Percentiles rank a stretch among this genome's conserved stretches.
phyloP scores from a whole-genome alignment of 2,888 invertebrate species.

The Phlogophora meticulosa region DNA sequence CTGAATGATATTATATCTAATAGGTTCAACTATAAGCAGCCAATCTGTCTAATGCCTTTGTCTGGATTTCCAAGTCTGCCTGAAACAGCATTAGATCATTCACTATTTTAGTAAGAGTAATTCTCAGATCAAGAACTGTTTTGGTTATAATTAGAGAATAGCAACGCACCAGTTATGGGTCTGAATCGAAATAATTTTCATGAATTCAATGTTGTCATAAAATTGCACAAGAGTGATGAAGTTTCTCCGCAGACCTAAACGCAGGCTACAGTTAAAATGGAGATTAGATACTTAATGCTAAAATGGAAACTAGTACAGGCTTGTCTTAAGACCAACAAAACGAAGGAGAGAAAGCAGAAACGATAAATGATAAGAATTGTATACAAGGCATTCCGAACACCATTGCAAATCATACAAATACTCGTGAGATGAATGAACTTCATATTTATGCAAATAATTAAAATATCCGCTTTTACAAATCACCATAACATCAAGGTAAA shows the following conservation, averaged over 20 bases:
- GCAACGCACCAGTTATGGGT: slow-evolving; percentile 2
- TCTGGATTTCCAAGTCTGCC: slow-evolving; percentile 24
- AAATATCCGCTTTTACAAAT: slow-evolving; percentile 37
- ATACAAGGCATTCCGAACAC: slow-evolving; percentile 36
- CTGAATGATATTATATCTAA: slow-evolving; percentile 36
- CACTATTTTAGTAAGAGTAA: slow-evolving; percentile 19
- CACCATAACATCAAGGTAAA: slow-evolving; percentile 31
- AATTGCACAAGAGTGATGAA: slow-evolving; percentile 26
- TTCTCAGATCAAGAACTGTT: slow-evolving; percentile 1
- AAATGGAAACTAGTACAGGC: slow-evolving; percentile 56
- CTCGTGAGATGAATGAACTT: slow-evolving; percentile 51
- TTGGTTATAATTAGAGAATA: slow-evolving; percentile 20
- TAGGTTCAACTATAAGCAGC: slow-evolving; percentile 23
- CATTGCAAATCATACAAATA: slow-evolving; percentile 28
- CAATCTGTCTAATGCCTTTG: slow-evolving; percentile 22
- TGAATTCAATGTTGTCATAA: slow-evolving; percentile 22
- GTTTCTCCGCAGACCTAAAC: slow-evolving; percentile 39
- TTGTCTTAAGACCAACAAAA: slow-evolving; percentile 48
- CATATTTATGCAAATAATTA: slow-evolving; percentile 41
- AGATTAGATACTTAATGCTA: slow-evolving; percentile 61
- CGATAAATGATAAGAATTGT: slow-evolving; percentile 40
- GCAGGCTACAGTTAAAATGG: slow-evolving; percentile 41
- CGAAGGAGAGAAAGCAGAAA: slow-evolving; percentile 45
- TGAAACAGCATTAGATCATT: slow-evolving; percentile 21
- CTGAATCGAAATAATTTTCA: slow-evolving; percentile 17